Base-by-base conservation (phyloP, 2,113 vertebrate genomes). In the Galemys pyrenaicus region DNA sequence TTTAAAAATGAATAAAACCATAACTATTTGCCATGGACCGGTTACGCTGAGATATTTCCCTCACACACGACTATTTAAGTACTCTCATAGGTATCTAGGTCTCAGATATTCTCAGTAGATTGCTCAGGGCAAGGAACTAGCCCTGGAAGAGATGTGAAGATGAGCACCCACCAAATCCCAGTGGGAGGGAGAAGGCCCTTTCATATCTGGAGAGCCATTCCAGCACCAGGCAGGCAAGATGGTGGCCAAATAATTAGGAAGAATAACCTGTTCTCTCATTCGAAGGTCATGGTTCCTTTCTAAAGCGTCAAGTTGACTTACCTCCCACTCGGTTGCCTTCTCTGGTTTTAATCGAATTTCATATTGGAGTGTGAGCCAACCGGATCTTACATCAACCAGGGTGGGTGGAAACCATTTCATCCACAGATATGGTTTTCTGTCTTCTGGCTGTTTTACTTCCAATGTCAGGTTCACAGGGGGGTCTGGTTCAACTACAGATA, bases 321-420 rank as follows among this genome's bases (percentile, higher is more conserved):
- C 99, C 99, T 99, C 99, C 99, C 99, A 99, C 2, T 98, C 98
- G 9, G 97, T 95, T n/a, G 97, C 97, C 77, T 97, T 98, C 82
- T 98, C 98, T n/a, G 98, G 84, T 95, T 98, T 99, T 74, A 99
- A 86, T 12, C 98, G 98, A 80, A 99, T 97, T 98, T 99, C 98
- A 30, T 99, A 99, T 68, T 98, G 91, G 84, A 99, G 98, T 0
- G 98, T 98, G 94, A 98, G 98, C 98, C 99, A 99, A 37, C 98
- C 99, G 0, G 98, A 98, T 90, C 97, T 98, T n/a, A 98, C 97
- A 89, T 99, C 98, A 35, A 97, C 97, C 80, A 98, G 96, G 0
- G 37, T 96, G 4, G 99, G 99, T 35, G 99, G 98, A 92, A 98
- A 97, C 99, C 99, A 99, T 74, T 98, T 98, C 89, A 99, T 98